Percentiles rank a stretch among this genome's conserved stretches.
phyloP scores from a whole-genome alignment of 2,888 invertebrate species.

The Patella caerulea region DNA sequence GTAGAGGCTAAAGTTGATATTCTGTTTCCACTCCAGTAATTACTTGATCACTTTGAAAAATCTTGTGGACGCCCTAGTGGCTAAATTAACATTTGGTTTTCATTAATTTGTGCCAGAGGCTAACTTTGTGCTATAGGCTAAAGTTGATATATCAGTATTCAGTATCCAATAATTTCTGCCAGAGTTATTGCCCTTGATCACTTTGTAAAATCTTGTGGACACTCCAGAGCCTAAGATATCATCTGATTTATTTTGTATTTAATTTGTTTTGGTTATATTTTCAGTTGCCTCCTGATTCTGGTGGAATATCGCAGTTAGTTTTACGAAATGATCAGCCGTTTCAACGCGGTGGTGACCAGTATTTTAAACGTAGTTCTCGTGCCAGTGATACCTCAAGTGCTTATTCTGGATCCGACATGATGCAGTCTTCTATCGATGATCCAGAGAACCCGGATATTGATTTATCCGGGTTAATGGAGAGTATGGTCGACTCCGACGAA shows the following conservation, averaged over 20 bases:
- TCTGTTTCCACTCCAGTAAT: no score
- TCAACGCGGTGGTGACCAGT: slow-evolving; percentile 32
- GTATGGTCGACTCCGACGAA: slow-evolving; percentile 95
- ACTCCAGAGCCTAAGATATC: no score
- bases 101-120: no score
- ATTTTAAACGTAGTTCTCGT: slow-evolving; percentile 59
- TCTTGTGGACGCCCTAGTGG: no score
- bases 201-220: no score
- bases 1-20: no score
- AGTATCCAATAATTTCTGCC: no score
- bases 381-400: slow-evolving; percentile 93
- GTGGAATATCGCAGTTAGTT: slow-evolving; percentile 20
- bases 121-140: no score
- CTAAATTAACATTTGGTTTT: no score
- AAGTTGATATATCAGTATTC: no score
- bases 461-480: slow-evolving; percentile 93
- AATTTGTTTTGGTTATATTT: slow-evolving; percentile 19
- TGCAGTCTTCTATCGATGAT: slow-evolving; percentile 76
- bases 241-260: background rate
- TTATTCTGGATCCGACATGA: slow-evolving; percentile 90
- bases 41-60: no score
- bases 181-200: no score
- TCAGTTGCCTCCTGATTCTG: slow-evolving; percentile 46
- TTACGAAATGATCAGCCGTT: slow-evolving; percentile 27
- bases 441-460: slow-evolving; percentile 78